Base-by-base conservation (phyloP, 2,888 invertebrate genomes). In the Drosophila sordidula region DNA sequence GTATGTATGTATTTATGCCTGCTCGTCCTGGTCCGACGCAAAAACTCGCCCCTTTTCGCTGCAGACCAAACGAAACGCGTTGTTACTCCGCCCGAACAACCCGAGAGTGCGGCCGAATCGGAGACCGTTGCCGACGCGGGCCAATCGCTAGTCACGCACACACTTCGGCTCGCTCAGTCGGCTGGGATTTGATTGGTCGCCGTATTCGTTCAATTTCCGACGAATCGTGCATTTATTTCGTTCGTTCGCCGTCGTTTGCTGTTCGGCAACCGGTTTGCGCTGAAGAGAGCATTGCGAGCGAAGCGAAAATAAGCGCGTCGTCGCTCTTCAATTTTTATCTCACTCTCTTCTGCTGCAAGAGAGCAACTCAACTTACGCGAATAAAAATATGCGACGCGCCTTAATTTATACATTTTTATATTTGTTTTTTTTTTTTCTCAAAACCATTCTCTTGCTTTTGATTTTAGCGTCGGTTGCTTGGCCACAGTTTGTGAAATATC, bases 251-350 rank as follows among this genome's bases (percentile, higher is more conserved):
- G 38, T 41, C 22, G 65, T 46, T 34, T 14, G 18, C 12, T 3
- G 18, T 14, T 75, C 75, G 75, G 75, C 75, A 75, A 66, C 75
- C 75, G 75, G 75, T 75, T 75, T 38, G 9, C 14, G 16, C 12
- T 4, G 12, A 34, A 34, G 34, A 34, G 34, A 34, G 5, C 44
- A 26, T 57, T 55, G 16, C 41, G 3, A 34, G 29, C 44, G 9
- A 39, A 22, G n/a, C 41, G 8, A 36, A 34, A 12, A 12, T 11
- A 47, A 25, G 22, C 41, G 4, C 36, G 9, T 9, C 18, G 46
- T 12, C 51, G 25, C 62, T 55, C 42, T 73, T 56, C 39, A 32
- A 51, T 54, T 34, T 32, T 5, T 46, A n/a, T 22, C 44, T 12
- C 41, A 4, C 51, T 44, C 73, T 73, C 69, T 63, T 73, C 25